Evolutionary conservation across 2,113 vertebrate genomes (phyloP), one percentile per base, ranked within the genome.

Genomic region (Natator depressus): DNA sequence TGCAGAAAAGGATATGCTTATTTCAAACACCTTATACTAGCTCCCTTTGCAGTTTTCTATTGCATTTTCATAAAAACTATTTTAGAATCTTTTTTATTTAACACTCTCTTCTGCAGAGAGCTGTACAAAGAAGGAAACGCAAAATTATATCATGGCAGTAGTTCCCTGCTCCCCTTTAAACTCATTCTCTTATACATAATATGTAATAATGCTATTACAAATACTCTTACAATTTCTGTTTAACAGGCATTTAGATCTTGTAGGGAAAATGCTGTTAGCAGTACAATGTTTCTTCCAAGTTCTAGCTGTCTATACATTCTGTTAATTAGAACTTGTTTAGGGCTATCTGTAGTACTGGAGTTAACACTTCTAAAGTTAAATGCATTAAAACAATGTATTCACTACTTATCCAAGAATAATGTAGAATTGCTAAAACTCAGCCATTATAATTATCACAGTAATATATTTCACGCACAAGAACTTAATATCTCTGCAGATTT

Each of bases 21-120:
- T n/a, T 82, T 12, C 7, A 24, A 75, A 46, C 20, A 80, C 62
- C 46, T 90, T 20, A 81, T 42, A 65, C 24, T 50, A 85, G 10
- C 87, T 92, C 82, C 11, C 69, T 62, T 94, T 89, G 35, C 38
- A 69, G 3, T 79, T 91, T n/a, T 4, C 72, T 42, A 90, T 76
- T 95, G 87, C 10, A 6, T 94, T 17, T 80, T 91, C 5, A 19
- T 80, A 69, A 14, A 69, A 19, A 19, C 3, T 10, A n/a, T 72
- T 72, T 72, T 72, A 38, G 19, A n/a, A 19, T 86, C 8, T 51
- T 88, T n/a, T 75, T 75, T 42, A 89, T 88, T 93, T 92, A 83
- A 65, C 42, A 91, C 81, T 83, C 81, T 83, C 24, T 93, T 81
- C 35, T 69, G 2, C 19, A 91, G 27, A 76, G 76, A 89, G 81